Base-by-base conservation (phyloP, 2,888 invertebrate genomes). In the Drosophila anomelani region DNA sequence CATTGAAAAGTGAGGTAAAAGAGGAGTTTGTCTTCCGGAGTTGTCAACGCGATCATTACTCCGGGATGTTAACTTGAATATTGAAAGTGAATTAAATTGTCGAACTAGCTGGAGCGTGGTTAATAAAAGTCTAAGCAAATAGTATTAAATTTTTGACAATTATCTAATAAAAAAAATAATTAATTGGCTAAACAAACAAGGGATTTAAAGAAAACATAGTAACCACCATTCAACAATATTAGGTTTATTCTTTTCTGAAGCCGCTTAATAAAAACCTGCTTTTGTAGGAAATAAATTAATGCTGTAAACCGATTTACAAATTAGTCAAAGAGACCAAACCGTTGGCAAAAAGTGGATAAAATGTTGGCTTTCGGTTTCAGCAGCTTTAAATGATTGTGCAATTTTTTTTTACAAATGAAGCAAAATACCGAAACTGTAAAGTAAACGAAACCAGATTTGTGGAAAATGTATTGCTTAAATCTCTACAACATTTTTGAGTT, bases 271-370 rank as follows among this genome's bases (percentile, higher is more conserved):
- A 59, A 59, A 59, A n/a, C 17, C 10, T 1, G 36, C 7, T 69
- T 2, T 29, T 20, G 34, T 63, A 55, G 53, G 3, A 47, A 69
- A 76, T 7, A 29, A 38, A 64, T 41, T 23, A 72, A 20, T 20
- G 46, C 46, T 76, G 76, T 81, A 73, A 81, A 26, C 46, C 69
- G 73, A 85, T 81, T 53, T 79, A 58, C 41, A 49, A 79, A 64
- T 68, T 63, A 70, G 59, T 53, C 58, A 69, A 55, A 56, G 59
- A 71, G 76, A 20, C 20, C n/a, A 47, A 53, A 59, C 43, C 49
- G 74, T 43, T 34, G 56, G 53, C 39, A 29, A 57, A 56, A 61
- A 61, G 20, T 38, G 62, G 29, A 34, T 62, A 10, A 46, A 61
- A 46, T 38, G 62, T 29, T 29, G 20, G 10, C 66, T 46, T 47